Evolutionary conservation across 2,113 vertebrate genomes (phyloP).

Genomic region (Hyperopisus bebe): DNA sequence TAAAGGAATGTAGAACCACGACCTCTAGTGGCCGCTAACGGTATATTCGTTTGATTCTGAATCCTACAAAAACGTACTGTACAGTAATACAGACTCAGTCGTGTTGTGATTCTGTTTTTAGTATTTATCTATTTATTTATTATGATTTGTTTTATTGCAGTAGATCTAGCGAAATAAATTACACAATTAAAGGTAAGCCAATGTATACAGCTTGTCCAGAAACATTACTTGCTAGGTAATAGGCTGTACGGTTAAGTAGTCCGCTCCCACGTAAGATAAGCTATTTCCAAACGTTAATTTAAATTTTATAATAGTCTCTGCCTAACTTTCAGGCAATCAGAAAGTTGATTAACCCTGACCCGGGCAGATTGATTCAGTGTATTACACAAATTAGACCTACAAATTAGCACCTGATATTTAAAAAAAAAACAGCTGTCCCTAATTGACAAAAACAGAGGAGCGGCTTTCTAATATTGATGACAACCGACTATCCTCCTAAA

Average conservation of each 20-base stretch:
- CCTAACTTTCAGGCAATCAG: slow-evolving; percentile 3
- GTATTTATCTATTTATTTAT: background rate
- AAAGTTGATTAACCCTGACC: slow-evolving; percentile 1
- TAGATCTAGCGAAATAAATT: background rate
- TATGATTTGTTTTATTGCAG: background rate
- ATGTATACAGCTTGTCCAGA: background rate
- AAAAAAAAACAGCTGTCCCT: background rate
- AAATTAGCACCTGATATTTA: background rate
- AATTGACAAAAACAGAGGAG: background rate
- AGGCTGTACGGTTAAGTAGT: background rate
- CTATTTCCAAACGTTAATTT: background rate
- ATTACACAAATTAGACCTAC: slow-evolving; percentile 1
- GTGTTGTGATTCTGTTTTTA: background rate
- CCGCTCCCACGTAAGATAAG: background rate
- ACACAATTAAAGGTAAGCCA: background rate
- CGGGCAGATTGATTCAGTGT: background rate
- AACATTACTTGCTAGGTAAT: background rate
- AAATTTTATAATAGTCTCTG: background rate
- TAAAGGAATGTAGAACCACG: background rate
- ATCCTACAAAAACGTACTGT: background rate
- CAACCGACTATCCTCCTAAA: background rate
- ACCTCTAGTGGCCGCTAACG: background rate
- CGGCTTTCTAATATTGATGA: background rate
- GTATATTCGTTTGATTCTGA: background rate
- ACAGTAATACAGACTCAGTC: background rate